Evolutionary conservation across 2,113 vertebrate genomes (phyloP).

Genomic region (Xenopus borealis): DNA sequence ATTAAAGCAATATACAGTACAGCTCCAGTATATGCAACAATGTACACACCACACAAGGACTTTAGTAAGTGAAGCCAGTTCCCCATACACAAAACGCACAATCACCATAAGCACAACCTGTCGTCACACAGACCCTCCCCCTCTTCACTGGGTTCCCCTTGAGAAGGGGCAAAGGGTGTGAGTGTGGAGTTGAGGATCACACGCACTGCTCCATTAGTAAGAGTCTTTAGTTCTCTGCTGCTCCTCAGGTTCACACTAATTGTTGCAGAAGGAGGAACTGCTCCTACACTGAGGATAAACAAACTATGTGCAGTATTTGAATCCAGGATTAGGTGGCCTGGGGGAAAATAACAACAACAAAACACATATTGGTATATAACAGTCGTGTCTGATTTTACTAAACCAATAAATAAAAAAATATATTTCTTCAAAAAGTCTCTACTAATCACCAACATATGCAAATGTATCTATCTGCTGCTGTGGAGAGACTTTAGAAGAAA

Average conservation of each 20-base stretch:
- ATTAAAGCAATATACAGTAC: neutral
- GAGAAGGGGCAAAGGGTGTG: slow-evolving; percentile 65
- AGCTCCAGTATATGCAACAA: neutral
- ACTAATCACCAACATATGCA: no score
- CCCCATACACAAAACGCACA: slow-evolving; percentile 49
- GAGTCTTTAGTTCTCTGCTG: slow-evolving; percentile 79
- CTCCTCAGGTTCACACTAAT: slow-evolving; percentile 81
- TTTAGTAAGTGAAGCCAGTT: slow-evolving; percentile 1
- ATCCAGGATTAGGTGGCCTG: slow-evolving; percentile 90
- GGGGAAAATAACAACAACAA: slow-evolving; percentile 3
- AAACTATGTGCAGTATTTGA: slow-evolving; percentile 81
- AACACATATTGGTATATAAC: no score
- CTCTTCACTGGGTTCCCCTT: slow-evolving; percentile 70
- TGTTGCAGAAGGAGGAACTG: slow-evolving; percentile 75
- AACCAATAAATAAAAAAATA: no score
- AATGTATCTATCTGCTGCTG: no score
- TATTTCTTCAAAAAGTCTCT: no score
- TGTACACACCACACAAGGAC: neutral
- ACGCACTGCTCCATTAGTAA: slow-evolving; percentile 79
- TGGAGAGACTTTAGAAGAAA: no score
- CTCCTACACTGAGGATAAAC: slow-evolving; percentile 78
- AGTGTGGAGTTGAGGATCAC: slow-evolving; percentile 79
- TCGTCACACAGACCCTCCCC: slow-evolving; percentile 80
- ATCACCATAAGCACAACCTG: slow-evolving; percentile 82
- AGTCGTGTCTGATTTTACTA: no score